Evolutionary conservation across 2,888 invertebrate species (phyloP), one percentile per base, ranked within the genome.

Genomic region (Lepidonotus clava): DNA sequence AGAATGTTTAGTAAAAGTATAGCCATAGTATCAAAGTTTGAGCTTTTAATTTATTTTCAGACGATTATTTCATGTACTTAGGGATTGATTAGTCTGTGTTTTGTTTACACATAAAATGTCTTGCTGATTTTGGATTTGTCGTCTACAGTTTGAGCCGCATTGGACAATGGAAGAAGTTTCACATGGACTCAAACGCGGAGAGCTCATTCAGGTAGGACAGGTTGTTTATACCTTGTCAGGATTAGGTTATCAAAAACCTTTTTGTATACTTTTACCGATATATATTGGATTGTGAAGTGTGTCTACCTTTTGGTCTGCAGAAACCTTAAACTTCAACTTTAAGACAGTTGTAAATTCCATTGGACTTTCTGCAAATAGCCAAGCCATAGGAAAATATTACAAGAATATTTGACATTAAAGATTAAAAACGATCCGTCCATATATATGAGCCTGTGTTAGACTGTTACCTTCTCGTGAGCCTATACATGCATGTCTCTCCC

Each of bases 131-230:
- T 5, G 24, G 6, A 11, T 66, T 34, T 32, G 6, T 28, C 6
- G 41, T 41, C 21, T 18, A 83, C 24, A 85, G 89, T 96, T 95
- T 93, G 93, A 95, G 80, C 92, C 95, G 46, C 96, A 96, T 91
- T 94, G 96, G 88, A 90, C 95, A 38, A 87, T 91, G 87, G 94
- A 95, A 87, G 95, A 96, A 88, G 95, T 96, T 1, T 94, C 95
- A 86, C 91, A 93, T 86, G 96, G 96, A 61, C 93, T 97, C 87
- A 95, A 96, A 91, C 94, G 95, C 89, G 96, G 96, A 86, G 95
- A 95, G 38, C 91, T 94, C 4, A 36, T 91, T 40, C 90, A 97
- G 95, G 97, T 93, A 87, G 46, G 46, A 34, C 24, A 46, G 4
- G 2, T 46, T 46, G 8, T 46, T 46, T 46, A 11, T 46, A 46